Evolutionary conservation across 1,140 invertebrate species (phyloP), one percentile per base, ranked within the genome.

Genomic region (Scaptomyza graminum): DNA sequence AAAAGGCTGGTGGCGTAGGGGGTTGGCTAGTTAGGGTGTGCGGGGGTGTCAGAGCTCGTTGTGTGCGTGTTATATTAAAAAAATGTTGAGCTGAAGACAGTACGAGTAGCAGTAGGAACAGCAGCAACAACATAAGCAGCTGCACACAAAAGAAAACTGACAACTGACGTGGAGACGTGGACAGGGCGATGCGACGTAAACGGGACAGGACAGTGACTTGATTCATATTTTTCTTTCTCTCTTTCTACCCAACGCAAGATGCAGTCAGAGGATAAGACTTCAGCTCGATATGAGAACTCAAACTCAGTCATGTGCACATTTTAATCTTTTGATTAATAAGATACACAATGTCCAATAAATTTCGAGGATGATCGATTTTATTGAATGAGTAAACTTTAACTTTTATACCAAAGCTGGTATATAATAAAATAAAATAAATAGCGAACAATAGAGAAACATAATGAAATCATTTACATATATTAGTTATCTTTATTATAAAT

Each of bases 21-120:
- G 11, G 37, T 25, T 13, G 59, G 76, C 76, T 81, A 84, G 68
- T 87, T 84, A 84, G 74, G 74, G 52, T 47, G 49, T 64, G 66
- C 76, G 66, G 57, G 66, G 57, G 63, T 67, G 69, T 72, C 69
- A 72, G 62, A 59, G 39, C 68, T 43, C 49, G 54, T 66, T 59
- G 68, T 66, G 62, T 71, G 68, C 74, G 72, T 69, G 79, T 63
- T 72, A 82, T 84, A 87, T 81, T 77, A 84, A 77, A 80, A 81
- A 76, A 74, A 54, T 63, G 65, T 72, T 47, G 61, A 50, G 13
- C 74, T 56, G 61, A 67, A 62, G 8, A 70, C 63, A 66, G 70
- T n/a, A 70, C 56, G 68, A 62, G 60, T n/a, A 56, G 56, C 49
- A 37, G 5, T 13, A 7, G 22, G 28, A 31, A 1, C 51, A 37